Evolutionary conservation across 2,113 vertebrate genomes (phyloP).

Genomic region (Nanorana parkeri): DNA sequence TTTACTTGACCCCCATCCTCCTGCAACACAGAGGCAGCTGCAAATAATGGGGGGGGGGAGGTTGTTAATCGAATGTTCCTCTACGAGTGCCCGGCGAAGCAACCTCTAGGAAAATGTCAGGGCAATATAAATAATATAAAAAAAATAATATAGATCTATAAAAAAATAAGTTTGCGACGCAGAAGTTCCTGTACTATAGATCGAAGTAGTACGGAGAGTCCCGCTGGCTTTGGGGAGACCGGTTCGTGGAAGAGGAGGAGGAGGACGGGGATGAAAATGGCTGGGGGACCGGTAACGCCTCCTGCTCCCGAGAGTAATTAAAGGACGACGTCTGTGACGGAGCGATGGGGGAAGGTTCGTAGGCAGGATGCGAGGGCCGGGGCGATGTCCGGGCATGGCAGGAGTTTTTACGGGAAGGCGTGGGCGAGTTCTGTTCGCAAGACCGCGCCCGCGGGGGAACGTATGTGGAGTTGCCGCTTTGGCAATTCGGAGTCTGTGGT

Average conservation of each 20-base stretch:
- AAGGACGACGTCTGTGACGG: neutral
- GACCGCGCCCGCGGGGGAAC: neutral
- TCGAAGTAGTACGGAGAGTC: constrained; percentile 28
- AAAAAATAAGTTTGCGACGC: neutral
- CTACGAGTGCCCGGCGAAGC: neutral
- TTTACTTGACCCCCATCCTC: neutral
- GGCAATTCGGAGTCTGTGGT: too few relatives aligned
- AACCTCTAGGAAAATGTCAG: neutral
- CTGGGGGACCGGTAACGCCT: neutral
- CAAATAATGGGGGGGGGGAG: neutral
- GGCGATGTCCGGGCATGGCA: neutral
- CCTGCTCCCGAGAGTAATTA: neutral
- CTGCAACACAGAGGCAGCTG: neutral
- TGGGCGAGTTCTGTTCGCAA: neutral
- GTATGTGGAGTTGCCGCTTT: neutral
- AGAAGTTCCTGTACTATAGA: neutral
- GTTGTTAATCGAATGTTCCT: neutral
- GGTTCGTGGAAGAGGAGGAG: constrained; percentile 6
- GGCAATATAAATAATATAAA: constrained; percentile 29
- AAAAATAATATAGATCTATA: constrained; percentile 22
- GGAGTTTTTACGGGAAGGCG: neutral
- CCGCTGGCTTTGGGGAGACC: constrained; percentile 1
- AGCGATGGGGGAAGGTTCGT: neutral
- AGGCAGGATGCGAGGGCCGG: neutral
- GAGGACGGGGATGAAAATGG: constrained; percentile 11